Base-by-base conservation (phyloP, 2,888 invertebrate species). In the Melipona bicolor region DNA sequence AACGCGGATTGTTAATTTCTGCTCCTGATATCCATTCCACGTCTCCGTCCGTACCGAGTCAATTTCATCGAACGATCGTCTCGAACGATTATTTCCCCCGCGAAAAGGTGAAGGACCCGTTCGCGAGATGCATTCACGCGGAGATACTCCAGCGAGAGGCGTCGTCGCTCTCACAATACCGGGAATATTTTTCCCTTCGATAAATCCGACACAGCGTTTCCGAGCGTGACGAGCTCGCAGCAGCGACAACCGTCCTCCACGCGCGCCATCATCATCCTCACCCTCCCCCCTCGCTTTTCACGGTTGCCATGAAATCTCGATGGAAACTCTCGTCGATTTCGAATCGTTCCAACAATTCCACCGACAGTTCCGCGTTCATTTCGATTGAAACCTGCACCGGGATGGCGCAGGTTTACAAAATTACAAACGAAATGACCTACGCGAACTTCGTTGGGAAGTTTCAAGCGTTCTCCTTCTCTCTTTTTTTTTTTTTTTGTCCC, bases 171-270 rank as follows among this genome's bases (percentile, higher is more conserved):
- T 70, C 71, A 77, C 69, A 70, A 74, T 73, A 36, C 9, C 32
- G 19, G 27, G 27, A 81, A 79, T 81, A 87, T 84, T 81, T 43
- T 77, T 87, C 72, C 36, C 79, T 75, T 65, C 81, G 49, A 81
- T 77, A 81, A 79, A 84, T 87, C 75, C 69, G 70, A 54, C 71
- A 15, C 52, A 15, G 64, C 75, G 69, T 84, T 69, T 19, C 77
- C 79, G 67, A 69, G 56, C 54, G 72, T 64, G 72, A 84, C 79
- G 69, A 54, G 61, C 65, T 24, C 64, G 24, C 54, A 67, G 62
- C 71, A 69, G 75, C 68, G 52, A 65, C 65, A 32, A 59, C 59
- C 59, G 21, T 36, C 9, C 36, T 36, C 9, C 43, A 43, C 43
- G 43, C 43, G 43, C 43, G 43, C 43, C 43, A 43, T 43, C 43